Evolutionary conservation across 37 sponge, comb jelly and placozoan species (phyloP).

Genomic region (Diacarnus erythraeanus): DNA sequence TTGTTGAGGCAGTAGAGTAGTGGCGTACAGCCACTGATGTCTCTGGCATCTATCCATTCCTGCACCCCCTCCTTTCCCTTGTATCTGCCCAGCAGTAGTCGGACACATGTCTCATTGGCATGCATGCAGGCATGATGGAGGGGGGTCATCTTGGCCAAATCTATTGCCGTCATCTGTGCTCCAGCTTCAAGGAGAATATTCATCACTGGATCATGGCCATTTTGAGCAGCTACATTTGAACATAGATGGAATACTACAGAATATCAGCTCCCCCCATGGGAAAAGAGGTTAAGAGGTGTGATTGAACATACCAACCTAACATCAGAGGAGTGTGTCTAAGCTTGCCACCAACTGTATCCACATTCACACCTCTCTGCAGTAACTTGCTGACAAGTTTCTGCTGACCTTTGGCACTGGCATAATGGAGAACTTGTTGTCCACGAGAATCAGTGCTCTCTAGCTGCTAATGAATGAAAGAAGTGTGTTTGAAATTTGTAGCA

Average conservation of each 20-base stretch:
- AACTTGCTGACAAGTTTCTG: not conserved
- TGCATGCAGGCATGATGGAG: conserved; percentile 46
- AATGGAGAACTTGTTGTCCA: conserved; percentile 7
- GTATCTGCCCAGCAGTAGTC: conserved; percentile 14
- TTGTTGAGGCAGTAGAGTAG: conserved; percentile 47
- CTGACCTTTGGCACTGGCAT: conserved; percentile 14
- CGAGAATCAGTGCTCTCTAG: not conserved
- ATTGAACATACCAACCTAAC: conserved; percentile 21
- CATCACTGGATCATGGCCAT: conserved; percentile 10
- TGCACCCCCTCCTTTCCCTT: not conserved
- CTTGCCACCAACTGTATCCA: conserved; percentile 13
- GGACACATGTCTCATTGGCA: conserved; percentile 11
- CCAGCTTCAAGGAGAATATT: conserved; percentile 20
- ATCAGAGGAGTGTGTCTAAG: conserved; percentile 38
- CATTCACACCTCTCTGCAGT: conserved; percentile 1
- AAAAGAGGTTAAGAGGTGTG: too few relatives aligned
- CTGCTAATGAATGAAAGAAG: too few relatives aligned
- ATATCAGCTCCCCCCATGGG: too few relatives aligned
- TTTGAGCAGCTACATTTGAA: conserved; percentile 45
- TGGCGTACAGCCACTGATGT: conserved; percentile 42
- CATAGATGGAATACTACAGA: too few relatives aligned
- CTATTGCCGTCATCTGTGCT: conserved; percentile 8
- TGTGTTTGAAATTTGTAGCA: too few relatives aligned
- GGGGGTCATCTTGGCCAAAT: conserved; percentile 40
- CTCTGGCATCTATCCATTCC: conserved; percentile 6